Evolutionary conservation across 92 coral and sea anemone species (phyloP).

Genomic region (Zoanthus sociatus): DNA sequence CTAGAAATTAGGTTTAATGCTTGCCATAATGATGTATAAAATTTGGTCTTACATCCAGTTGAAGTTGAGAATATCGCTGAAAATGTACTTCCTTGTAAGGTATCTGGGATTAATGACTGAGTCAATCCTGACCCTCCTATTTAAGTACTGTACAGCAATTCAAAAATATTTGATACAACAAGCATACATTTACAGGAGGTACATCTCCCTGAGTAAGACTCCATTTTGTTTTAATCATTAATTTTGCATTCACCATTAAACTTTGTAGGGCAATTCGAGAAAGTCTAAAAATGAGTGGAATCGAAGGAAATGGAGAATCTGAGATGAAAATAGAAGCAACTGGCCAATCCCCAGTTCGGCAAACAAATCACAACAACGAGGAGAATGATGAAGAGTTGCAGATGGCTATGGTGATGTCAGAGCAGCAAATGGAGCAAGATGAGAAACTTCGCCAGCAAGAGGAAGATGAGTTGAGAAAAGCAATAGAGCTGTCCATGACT

Average conservation of each 20-base stretch:
- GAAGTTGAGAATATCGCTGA: too few relatives aligned
- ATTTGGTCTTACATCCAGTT: too few relatives aligned
- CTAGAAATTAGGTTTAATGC: too few relatives aligned
- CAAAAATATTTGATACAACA: too few relatives aligned
- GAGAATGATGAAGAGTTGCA: constrained; percentile 83
- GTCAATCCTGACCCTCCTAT: too few relatives aligned
- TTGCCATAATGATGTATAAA: too few relatives aligned
- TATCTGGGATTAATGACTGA: too few relatives aligned
- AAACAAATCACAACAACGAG: neutral
- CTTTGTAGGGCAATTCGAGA: constrained; percentile 87
- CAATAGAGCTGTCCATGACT: constrained; percentile 81
- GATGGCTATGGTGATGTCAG: constrained; percentile 94
- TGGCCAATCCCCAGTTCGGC: neutral
- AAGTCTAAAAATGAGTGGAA: constrained; percentile 71
- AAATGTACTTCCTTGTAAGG: too few relatives aligned
- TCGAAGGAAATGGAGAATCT: constrained; percentile 46
- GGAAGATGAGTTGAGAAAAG: constrained; percentile 86
- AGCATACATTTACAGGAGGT: too few relatives aligned
- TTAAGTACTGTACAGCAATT: too few relatives aligned
- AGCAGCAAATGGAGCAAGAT: constrained; percentile 81
- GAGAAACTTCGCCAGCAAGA: constrained; percentile 79
- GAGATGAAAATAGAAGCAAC: constrained; percentile 30
- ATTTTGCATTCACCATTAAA: too few relatives aligned
- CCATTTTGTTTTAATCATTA: too few relatives aligned
- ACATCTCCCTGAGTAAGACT: neutral